These are phyloP conservation scores for Aptenodytes patagonicus DNA, from an alignment of 2,113 vertebrate species.

Conservation along the genomic window DNA sequence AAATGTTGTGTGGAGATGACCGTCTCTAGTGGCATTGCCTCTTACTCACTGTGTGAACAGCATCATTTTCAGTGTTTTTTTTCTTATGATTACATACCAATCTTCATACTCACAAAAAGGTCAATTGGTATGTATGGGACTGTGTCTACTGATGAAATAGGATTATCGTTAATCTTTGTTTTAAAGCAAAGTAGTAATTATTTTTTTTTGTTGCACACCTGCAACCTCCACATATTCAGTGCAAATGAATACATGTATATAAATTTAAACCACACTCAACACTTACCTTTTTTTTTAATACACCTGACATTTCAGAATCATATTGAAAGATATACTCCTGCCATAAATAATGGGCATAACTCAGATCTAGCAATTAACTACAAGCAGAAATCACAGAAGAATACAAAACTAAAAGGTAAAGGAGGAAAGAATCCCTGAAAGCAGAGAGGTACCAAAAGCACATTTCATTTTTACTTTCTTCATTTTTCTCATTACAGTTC, in stretches of 20 bases:
- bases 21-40: accelerated
- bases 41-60: background rate
- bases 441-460: background rate
- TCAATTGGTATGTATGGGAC: background rate
- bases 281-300: background rate
- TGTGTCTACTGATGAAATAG: background rate
- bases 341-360: background rate
- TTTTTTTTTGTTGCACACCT: background rate
- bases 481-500: background rate
- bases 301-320: background rate
- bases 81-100: background rate
- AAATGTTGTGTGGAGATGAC: background rate
- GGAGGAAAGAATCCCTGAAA: background rate
- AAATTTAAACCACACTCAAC: background rate
- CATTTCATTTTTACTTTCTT: background rate
- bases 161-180: background rate
- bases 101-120: background rate
- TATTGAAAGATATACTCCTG: background rate
- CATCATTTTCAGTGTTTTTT: background rate
- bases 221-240: background rate
- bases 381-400: background rate
- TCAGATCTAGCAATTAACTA: background rate
- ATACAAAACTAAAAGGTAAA: background rate
- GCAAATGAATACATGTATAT: background rate
- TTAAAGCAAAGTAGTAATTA: background rate